Base-by-base conservation (phyloP, 2,888 invertebrate genomes). In the Caenorhabditis macrosperma region DNA sequence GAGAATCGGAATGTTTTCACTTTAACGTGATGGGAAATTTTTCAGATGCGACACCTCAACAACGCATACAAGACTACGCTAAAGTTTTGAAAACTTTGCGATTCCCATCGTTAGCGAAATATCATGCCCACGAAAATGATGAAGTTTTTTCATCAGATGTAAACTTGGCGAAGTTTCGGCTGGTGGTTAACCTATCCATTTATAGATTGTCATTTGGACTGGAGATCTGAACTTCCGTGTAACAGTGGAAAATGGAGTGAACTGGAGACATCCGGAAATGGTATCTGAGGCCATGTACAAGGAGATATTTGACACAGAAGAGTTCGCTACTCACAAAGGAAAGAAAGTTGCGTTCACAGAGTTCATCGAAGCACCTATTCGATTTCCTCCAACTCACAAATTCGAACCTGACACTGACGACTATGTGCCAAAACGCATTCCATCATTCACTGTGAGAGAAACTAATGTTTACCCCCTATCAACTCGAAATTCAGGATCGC, bases 161-260 rank as follows among this genome's bases (percentile, higher is more conserved):
- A 33, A 78, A 26, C 7, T n/a, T 24, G 30, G 10, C 41, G 33
- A 52, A 33, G 28, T 22, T 44, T 12, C 41, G 24, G 20, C 30
- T 17, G 10, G 35, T 41, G 10, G 12, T n/a, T 28, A 12, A 38
- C 20, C 55, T 15, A 12, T 2, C 35, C 7, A 30, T 66, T 71
- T 82, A 15, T 52, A 86, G 86, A 80, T 80, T 0, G 72, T 89
- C 30, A 63, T 89, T 15, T 89, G 89, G 89, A 85, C 84, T 35
- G 89, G 89, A 46, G 89, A 89, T 38, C 66, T 89, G 35, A 89
- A 89, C 74, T 89, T 89, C 67, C 89, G 89, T 0, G 72, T 89
- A 3, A 64, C 64, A 9, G 66, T 55, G n/a, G 79, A 82, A 24
- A 61, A 75, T 22, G 20, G 26, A 17, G 48, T 75, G 1, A 67